phyloP scores from a whole-genome alignment of 53 echinoderm and acorn worm species.

The Holothuria scabra region DNA sequence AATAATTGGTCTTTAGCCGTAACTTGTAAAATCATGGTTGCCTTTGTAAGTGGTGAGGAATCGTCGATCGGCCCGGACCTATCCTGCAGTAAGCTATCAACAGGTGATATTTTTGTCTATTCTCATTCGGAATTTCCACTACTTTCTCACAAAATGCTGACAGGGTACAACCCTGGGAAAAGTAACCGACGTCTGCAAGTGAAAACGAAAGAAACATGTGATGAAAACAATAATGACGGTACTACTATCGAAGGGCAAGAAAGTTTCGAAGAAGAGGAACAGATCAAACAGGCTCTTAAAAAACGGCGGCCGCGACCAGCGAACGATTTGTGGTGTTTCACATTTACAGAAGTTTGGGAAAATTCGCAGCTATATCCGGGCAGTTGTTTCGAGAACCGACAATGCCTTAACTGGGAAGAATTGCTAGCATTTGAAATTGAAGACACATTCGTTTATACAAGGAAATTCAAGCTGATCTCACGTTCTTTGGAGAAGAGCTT shows the following conservation, averaged over 20 bases:
- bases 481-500: too few species aligned
- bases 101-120: background rate
- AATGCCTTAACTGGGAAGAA: too few species aligned
- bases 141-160: background rate
- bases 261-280: background rate
- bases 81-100: background rate
- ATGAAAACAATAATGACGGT: too few species aligned
- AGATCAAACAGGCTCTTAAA: background rate
- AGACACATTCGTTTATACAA: too few species aligned
- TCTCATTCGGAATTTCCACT: background rate
- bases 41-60: background rate
- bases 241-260: background rate
- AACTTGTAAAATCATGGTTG: background rate
- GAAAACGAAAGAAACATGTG: too few species aligned
- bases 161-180: too few species aligned
- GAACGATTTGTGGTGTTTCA: slow-evolving; percentile 47
- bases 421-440: too few species aligned
- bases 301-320: slow-evolving; percentile 48
- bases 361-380: background rate
- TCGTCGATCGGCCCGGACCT: too few species aligned
- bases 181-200: too few species aligned
- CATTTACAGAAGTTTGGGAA: slow-evolving; percentile 11
- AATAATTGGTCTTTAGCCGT: background rate
- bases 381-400: too few species aligned
- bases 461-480: too few species aligned